These are phyloP conservation scores for Todiramphus saurophagus DNA, from an alignment of 2,113 vertebrate genomes.

Conservation along the genomic window DNA sequence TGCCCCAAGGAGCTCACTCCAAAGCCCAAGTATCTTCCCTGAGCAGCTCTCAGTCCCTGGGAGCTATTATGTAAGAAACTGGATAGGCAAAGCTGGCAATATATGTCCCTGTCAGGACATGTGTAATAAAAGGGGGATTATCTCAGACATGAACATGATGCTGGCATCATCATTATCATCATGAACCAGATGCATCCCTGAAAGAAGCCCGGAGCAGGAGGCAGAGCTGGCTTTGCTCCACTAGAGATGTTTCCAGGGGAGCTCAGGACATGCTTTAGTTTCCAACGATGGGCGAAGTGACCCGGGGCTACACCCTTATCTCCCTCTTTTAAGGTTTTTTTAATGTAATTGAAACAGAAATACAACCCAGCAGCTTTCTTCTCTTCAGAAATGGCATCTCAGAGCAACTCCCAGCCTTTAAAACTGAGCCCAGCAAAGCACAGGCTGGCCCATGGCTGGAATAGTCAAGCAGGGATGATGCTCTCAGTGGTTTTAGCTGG, in stretches of 20 bases:
- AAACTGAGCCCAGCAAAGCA: not conserved
- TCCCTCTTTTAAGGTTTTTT: not conserved
- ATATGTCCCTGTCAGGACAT: not conserved
- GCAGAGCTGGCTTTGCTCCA: not conserved
- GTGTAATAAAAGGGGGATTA: conserved; percentile 4
- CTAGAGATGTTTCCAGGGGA: not conserved
- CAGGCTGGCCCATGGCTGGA: not conserved
- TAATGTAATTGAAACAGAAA: not conserved
- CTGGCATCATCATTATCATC: not conserved
- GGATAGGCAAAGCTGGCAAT: not conserved
- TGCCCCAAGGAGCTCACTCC: not conserved
- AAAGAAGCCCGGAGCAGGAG: not conserved
- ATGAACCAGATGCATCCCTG: not conserved
- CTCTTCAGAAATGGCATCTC: not conserved
- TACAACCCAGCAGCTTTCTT: not conserved
- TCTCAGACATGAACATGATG: not conserved
- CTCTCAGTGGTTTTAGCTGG: not conserved
- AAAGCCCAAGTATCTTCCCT: not conserved
- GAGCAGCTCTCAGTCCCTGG: not conserved
- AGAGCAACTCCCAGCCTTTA: not conserved
- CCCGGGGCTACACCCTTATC: not conserved
- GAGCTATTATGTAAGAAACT: not conserved
- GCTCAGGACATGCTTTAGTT: not conserved
- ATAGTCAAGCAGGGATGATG: not conserved
- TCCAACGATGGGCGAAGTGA: not conserved